Evolutionary conservation across 2,113 vertebrate genomes (phyloP), one percentile per base, ranked within the genome.

Genomic region (Callopanchax toddi): DNA sequence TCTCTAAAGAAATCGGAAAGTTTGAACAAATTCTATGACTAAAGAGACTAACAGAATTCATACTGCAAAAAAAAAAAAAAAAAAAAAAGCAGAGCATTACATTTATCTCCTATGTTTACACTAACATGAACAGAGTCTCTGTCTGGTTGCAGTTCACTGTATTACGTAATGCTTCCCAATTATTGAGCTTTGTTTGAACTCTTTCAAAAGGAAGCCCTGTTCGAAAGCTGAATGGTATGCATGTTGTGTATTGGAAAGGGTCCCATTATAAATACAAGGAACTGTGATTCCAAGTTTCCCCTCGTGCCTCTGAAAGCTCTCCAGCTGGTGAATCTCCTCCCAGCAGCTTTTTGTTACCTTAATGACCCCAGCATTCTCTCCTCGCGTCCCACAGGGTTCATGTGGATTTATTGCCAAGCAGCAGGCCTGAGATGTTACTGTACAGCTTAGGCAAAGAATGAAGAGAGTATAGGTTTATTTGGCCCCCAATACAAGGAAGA

Each of bases 371-470:
- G 12, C 44, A 13, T 18, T 46, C 45, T 13, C 29, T 42, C 4
- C 5, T n/a, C 16, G 18, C 22, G 67, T 68, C 60, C 60, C 17
- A 50, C 6, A 36, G 39, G 18, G 23, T 57, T 43, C 17, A 3
- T 15, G 11, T 32, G 13, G 23, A 50, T 17, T 59, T 46, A 4
- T 11, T 42, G 39, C 15, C 46, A 55, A 48, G 62, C 17, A 26
- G 18, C 20, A 46, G 43, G 49, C 13, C 23, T 3, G n/a, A 45
- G 11, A 3, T 52, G 40, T 42, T 37, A n/a, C 56, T 1, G 45
- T 42, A 64, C 49, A 46, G 15, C 34, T 69, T 0, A 6, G 11
- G 16, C 20, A 17, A 61, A 53, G 10, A 59, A 50, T 23, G 11
- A 29, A 48, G 22, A 22, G 16, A 13, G 5, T 32, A 17, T 62